phyloP scores from a whole-genome alignment of 1,140 invertebrate genomes.

The Lordiphosa collinella region DNA sequence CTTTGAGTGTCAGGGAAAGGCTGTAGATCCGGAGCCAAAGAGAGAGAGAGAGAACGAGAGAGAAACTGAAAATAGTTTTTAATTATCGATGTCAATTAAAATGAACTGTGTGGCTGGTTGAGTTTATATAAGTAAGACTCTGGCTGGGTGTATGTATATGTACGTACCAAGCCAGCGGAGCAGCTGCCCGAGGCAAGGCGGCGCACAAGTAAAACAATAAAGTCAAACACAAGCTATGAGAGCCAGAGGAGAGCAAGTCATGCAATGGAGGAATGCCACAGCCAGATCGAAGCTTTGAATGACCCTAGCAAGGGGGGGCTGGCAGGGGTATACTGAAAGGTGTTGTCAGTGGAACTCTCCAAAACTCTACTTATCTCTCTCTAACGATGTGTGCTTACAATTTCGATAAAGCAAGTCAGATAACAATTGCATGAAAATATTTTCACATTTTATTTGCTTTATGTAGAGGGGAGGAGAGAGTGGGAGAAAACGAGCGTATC shows the following conservation, averaged over 20 bases:
- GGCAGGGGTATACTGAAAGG: not conserved
- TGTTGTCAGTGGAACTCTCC: not conserved
- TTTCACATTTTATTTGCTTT: constrained; percentile 50
- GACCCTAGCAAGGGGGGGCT: no score
- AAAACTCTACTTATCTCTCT: not conserved
- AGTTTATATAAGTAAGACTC: constrained; percentile 39
- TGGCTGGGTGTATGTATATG: constrained; percentile 16
- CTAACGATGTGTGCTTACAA: constrained; percentile 57
- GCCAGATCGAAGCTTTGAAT: not conserved
- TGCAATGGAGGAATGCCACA: constrained; percentile 1
- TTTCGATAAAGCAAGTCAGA: constrained; percentile 56
- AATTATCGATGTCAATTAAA: constrained; percentile 76
- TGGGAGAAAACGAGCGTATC: not conserved
- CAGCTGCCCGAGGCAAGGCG: constrained; percentile 35
- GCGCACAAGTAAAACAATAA: constrained; percentile 44
- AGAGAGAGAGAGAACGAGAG: not conserved
- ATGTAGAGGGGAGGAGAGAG: constrained; percentile 15
- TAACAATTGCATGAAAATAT: constrained; percentile 51
- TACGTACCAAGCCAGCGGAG: constrained; percentile 3
- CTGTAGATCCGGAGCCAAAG: not conserved
- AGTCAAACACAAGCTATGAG: constrained; percentile 16
- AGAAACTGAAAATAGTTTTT: constrained; percentile 26
- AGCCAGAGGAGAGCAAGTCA: constrained; percentile 22
- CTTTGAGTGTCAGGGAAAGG: no score
- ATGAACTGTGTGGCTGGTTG: constrained; percentile 50